Base-by-base conservation (phyloP, 1,140 invertebrate genomes). In the Pteromalus puparum region DNA sequence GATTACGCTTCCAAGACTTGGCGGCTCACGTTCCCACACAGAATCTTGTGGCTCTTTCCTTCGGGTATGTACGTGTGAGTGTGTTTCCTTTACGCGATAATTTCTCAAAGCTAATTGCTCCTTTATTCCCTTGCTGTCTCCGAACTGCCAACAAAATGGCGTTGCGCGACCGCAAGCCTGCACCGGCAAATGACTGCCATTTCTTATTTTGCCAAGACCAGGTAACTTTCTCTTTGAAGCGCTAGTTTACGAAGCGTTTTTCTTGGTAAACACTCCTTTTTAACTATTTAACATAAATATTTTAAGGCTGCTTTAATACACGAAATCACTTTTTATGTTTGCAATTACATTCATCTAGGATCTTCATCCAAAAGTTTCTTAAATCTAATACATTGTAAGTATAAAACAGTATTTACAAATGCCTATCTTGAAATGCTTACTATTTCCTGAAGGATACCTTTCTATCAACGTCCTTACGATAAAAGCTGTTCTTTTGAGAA, bases 81-180 rank as follows among this genome's bases (percentile, higher is more conserved):
- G 21, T n/a, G 12, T 70, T 38, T 70, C 21, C 53, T 75, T 67
- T 38, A 18, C 46, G 68, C n/a, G 34, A 74, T 61, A 30, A 28
- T 42, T 79, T 74, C 21, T 48, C 74, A 68, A 70, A 83, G 74
- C 26, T 77, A 70, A 83, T 61, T 48, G 61, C 38, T 68, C 65
- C n/a, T 34, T 83, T 77, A 30, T 34, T 34, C n/a, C 67, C 67
- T n/a, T 18, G 12, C 34, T 42, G 7, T 26, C 72, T 13, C 21
- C 21, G 18, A 82, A 70, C 34, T n/a, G 12, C 34, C 74, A 83
- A 48, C 73, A 83, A 83, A 83, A 77, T 83, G 74, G 61, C 75
- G 42, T 74, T 26, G 12, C 38, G 48, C 70, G 28, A 15, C 26
- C 7, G 9, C 46, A 2, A 12, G 3, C 21, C 34, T 21, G 5